Base-by-base conservation (phyloP, 2,113 vertebrate species). In the Aptenodytes forsteri region DNA sequence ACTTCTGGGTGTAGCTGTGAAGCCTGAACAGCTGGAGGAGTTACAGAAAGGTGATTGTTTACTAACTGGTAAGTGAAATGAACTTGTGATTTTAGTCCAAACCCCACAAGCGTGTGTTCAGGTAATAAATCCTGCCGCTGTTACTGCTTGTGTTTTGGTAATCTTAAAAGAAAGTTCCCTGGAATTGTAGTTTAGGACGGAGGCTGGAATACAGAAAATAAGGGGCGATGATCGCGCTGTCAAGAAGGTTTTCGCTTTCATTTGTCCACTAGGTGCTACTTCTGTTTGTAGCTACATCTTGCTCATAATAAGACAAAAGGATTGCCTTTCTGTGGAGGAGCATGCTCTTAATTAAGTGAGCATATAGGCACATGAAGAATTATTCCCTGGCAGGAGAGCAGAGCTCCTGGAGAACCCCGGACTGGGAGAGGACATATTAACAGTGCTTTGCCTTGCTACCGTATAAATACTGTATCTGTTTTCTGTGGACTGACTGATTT, bases 311-410 rank as follows among this genome's bases (percentile, higher is more conserved):
- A 84, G 46, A 27, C 16, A 26, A 26, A 76, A 29, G 23, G 18
- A 34, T 23, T 79, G 36, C 13, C 46, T 71, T 58, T 79, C 29
- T 76, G 27, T 44, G 21, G 32, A 49, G 27, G 10, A 67, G 5
- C 6, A 5, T 59, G 34, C 50, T 65, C 65, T 75, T 86, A 26
- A 17, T 89, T 76, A 67, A 82, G n/a, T 49, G 38, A 65, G 11
- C 8, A 32, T 49, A 19, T 67, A 19, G 44, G 4, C 50, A 13
- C 0, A 0, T 10, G 11, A 23, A 9, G 17, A 55, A 13, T 75
- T 85, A 30, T 34, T 82, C 10, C 20, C 8, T 62, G 36, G 9
- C 2, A 54, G n/a, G 23, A 69, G 15, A 78, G 19, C 11, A 9
- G 12, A 76, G 13, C 23, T 93, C 56, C 44, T 73, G 36, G 61